phyloP scores from a whole-genome alignment of 2,113 vertebrate genomes.

The Myotis yumanensis region DNA sequence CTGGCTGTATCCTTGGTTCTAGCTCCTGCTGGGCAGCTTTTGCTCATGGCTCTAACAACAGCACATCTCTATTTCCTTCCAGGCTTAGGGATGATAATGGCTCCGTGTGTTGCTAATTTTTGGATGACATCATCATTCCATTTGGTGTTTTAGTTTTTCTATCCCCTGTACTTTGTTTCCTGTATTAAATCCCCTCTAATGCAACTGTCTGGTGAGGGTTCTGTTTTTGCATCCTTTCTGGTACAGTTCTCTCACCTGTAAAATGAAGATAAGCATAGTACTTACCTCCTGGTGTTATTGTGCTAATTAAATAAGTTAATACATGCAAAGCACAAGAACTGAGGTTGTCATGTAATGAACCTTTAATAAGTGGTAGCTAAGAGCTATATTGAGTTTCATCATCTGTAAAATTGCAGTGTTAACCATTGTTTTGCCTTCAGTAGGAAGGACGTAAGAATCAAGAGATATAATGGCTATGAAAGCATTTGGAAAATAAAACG shows the following conservation, averaged over 20 bases:
- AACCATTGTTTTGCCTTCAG: constrained; percentile 20
- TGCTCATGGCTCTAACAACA: background rate
- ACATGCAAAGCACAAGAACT: background rate
- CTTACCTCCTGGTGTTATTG: background rate
- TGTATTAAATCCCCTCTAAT: background rate
- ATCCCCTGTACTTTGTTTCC: background rate
- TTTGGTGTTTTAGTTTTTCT: constrained; percentile 7
- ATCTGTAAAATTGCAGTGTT: background rate
- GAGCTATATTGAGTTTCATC: background rate
- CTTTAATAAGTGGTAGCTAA: background rate
- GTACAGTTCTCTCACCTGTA: background rate
- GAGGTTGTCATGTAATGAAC: background rate
- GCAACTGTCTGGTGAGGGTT: background rate
- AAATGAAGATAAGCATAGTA: background rate
- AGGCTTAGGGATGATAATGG: background rate
- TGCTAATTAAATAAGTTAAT: background rate
- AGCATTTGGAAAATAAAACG: background rate
- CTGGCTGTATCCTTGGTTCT: background rate
- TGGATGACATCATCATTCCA: background rate
- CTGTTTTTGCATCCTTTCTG: background rate
- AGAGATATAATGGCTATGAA: background rate
- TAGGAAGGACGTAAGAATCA: background rate
- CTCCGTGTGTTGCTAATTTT: background rate
- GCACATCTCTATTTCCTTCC: background rate
- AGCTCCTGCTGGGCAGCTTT: background rate